phyloP scores from a whole-genome alignment of 2,888 invertebrate species.

The Melitaea athalia region DNA sequence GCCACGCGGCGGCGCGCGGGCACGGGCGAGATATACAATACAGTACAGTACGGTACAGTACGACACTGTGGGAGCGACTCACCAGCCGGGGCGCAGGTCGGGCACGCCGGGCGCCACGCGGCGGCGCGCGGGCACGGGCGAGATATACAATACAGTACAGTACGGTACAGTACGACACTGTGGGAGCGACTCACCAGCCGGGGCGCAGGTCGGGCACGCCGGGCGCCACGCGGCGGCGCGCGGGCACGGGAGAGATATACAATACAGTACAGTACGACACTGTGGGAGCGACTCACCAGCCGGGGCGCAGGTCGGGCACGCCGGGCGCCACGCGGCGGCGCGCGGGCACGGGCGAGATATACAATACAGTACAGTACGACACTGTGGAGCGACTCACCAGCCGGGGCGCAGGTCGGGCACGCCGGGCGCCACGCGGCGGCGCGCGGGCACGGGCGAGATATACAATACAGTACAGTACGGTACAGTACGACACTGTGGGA shows the following conservation, averaged over 20 bases:
- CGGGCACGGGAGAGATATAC: slow-evolving; percentile 95
- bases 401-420: slow-evolving; percentile 95
- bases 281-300: no score
- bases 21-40: no score
- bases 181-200: slow-evolving; percentile 85
- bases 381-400: slow-evolving; percentile 82
- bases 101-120: slow-evolving; percentile 93
- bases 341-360: neutral
- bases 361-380: no score
- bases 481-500: no score
- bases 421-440: slow-evolving; percentile 93
- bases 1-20: no score
- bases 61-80: slow-evolving; percentile 50
- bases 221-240: slow-evolving; percentile 88
- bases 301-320: no score
- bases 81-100: slow-evolving; percentile 96
- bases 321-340: neutral
- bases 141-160: no score
- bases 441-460: slow-evolving; percentile 71
- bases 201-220: slow-evolving; percentile 90
- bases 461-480: no score
- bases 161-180: no score
- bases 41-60: neutral
- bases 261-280: no score
- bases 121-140: slow-evolving; percentile 82